Evolutionary conservation across 2,113 vertebrate genomes (phyloP).

Genomic region (Chitala chitala): DNA sequence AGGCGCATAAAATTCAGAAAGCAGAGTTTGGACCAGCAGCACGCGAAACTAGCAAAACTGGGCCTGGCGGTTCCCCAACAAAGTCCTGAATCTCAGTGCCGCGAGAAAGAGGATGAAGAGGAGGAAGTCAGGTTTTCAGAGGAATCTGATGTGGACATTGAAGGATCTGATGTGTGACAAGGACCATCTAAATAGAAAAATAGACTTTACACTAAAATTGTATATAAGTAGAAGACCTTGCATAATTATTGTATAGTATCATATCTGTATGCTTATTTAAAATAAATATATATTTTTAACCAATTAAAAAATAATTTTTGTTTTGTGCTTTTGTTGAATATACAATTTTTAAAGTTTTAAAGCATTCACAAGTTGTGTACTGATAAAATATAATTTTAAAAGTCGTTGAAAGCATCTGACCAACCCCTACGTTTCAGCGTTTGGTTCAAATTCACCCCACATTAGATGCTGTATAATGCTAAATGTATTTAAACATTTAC

Average conservation of each 20-base stretch:
- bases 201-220: constrained; percentile 7
- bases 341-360: too few relatives aligned
- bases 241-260: constrained; percentile 25
- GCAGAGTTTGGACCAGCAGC: constrained; percentile 73
- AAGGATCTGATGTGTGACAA: constrained; percentile 45
- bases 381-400: too few relatives aligned
- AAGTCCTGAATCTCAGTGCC: constrained; percentile 62
- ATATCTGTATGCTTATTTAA: constrained; percentile 33
- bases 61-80: constrained; percentile 54
- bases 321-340: background rate
- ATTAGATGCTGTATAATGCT: too few relatives aligned
- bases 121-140: constrained; percentile 53
- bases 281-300: constrained; percentile 64
- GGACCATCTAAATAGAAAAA: background rate
- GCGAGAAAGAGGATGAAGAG: constrained; percentile 55
- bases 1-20: constrained; percentile 75
- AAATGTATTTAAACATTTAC: too few relatives aligned
- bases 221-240: constrained; percentile 34
- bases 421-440: too few relatives aligned
- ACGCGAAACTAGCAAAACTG: constrained; percentile 70
- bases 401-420: too few relatives aligned
- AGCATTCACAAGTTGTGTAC: too few relatives aligned
- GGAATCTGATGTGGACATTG: constrained; percentile 51
- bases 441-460: too few relatives aligned
- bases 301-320: background rate